Conservation (phyloP, 2,113 vertebrate species). For the Spea bombifrons region DNA sequence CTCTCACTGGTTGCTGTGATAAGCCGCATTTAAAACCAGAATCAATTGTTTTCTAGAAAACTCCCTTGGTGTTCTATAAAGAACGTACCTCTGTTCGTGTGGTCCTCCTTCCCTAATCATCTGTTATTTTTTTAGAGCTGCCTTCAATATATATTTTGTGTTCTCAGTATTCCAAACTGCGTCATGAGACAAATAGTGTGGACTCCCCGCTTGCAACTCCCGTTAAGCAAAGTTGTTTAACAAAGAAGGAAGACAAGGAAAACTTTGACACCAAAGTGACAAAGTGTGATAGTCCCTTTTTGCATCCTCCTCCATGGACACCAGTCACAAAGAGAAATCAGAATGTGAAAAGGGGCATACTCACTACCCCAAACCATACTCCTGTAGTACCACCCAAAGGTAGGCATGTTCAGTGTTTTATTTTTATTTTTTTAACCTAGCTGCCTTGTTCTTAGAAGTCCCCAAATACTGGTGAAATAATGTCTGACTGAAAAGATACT, state of each 20-base stretch:
- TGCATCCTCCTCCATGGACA: conserved; percentile 70
- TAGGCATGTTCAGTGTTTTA: conserved; percentile 47
- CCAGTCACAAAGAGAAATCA: conserved; percentile 63
- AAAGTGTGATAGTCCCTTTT: conserved; percentile 64
- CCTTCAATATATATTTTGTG: too few species aligned
- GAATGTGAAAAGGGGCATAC: conserved; percentile 61
- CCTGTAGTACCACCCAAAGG: conserved; percentile 55
- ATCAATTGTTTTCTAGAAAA: too few species aligned
- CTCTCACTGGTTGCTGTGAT: too few species aligned
- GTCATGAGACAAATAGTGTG: conserved; percentile 28
- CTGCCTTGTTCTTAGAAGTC: too few species aligned
- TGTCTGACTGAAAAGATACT: too few species aligned
- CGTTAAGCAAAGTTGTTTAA: conserved; percentile 54
- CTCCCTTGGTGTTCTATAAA: too few species aligned
- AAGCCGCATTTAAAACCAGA: too few species aligned
- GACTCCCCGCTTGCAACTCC: conserved; percentile 59
- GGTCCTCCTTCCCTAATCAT: too few species aligned
- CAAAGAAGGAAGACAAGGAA: conserved; percentile 77
- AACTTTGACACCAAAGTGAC: conserved; percentile 59
- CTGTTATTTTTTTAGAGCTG: too few species aligned
- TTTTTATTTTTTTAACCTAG: neutral
- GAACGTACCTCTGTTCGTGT: too few species aligned
- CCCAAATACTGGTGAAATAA: too few species aligned
- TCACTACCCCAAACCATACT: conserved; percentile 61
- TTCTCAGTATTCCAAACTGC: conserved; percentile 50